Evolutionary conservation across 2,888 invertebrate species (phyloP).

Genomic region (Sympetrum striolatum): DNA sequence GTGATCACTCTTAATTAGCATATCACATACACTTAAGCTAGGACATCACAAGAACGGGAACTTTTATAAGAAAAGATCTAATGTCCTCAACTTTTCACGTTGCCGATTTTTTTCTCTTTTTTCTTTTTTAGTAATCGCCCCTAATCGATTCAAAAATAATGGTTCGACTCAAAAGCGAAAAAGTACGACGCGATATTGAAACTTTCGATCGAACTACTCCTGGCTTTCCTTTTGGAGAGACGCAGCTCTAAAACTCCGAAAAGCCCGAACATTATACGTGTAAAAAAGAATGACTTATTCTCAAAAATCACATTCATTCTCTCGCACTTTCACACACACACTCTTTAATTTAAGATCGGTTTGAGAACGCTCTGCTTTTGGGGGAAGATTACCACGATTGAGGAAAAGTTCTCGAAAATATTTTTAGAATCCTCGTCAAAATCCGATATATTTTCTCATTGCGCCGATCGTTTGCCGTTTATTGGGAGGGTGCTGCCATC

Average conservation of each 20-base stretch:
- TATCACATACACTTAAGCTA: not conserved
- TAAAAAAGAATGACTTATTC: not conserved
- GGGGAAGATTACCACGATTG: not conserved
- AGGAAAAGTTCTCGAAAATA: not conserved
- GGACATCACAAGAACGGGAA: not conserved
- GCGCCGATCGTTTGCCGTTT: too few species aligned
- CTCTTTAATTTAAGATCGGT: not conserved
- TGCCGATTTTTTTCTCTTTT: not conserved
- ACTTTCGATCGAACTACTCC: not conserved
- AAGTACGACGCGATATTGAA: not conserved
- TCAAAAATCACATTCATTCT: not conserved
- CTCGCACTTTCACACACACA: not conserved
- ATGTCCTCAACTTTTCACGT: not conserved
- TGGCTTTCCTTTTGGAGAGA: not conserved
- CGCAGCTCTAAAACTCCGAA: not conserved
- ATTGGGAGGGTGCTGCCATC: too few species aligned
- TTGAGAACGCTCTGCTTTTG: not conserved
- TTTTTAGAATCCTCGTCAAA: too few species aligned
- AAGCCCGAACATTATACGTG: not conserved
- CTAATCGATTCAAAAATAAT: not conserved
- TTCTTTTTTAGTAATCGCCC: not conserved
- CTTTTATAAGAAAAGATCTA: not conserved
- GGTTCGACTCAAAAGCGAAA: not conserved
- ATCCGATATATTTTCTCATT: not conserved
- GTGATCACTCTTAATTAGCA: not conserved